Evolutionary conservation across 2,888 invertebrate species (phyloP), one percentile per base, ranked within the genome.

Genomic region (Biston stratarius): DNA sequence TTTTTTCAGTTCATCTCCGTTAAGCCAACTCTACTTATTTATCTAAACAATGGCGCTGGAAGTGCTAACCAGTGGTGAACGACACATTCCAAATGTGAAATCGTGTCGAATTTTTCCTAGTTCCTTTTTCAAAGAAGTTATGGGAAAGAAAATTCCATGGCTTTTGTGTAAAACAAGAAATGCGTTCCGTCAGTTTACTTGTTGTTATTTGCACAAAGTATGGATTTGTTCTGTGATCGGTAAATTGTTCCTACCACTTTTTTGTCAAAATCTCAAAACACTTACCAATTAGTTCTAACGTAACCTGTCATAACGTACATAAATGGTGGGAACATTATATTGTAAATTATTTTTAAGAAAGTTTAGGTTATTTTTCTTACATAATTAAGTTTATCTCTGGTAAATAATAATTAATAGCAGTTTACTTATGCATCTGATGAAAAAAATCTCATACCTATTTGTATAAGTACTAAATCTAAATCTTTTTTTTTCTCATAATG

Each of bases 51-150:
- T 38, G 11, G 15, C 15, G 15, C 38, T 40, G 38, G 14, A 40
- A 53, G 11, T 53, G 15, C 9, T 36, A 52, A 14, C 36, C n/a
- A 9, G 15, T 24, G 10, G 33, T 11, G 24, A 48, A 24, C 51
- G 51, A 2, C 51, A 51, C 51, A 34, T 51, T 36, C 47, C 33
- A 51, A 57, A 44, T 24, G 57, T 63, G 51, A 57, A 63, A 63
- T 44, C 57, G 57, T 51, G 51, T 63, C 51, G 57, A 56, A 45
- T 51, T 56, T 62, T 55, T 15, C 63, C 12, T 51, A 56, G 11
- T 44, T 61, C 52, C 38, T 11, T 52, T 44, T 61, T 61, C 24
- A 24, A 24, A 24, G 24, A 24, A 24, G n/a, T 15, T 49, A 42
- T 48, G 44, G 56, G 12, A 38, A 47, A 49, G 47, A 56, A 56